These are phyloP conservation scores for Passer domesticus DNA, from an alignment of 2,113 vertebrate genomes.

Conservation along the genomic window DNA sequence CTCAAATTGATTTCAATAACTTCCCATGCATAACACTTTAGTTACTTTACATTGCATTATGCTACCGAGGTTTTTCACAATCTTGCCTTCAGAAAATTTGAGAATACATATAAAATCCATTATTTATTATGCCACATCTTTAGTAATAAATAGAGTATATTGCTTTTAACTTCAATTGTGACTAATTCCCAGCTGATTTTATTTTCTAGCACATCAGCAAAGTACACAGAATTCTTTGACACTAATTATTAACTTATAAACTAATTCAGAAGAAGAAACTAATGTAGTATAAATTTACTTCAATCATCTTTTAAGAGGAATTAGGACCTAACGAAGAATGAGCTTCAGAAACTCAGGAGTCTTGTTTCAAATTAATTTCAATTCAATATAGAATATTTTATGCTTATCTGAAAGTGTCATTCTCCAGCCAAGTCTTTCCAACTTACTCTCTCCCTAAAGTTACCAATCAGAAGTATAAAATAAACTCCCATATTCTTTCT, in stretches of 20 bases:
- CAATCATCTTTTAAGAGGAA: neutral
- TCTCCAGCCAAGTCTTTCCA: neutral
- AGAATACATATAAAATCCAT: neutral
- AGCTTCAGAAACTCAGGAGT: neutral
- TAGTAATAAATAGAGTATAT: slow-evolving; percentile 19
- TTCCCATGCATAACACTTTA: neutral
- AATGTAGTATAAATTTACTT: neutral
- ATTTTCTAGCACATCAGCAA: slow-evolving; percentile 10
- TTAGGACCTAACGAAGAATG: neutral
- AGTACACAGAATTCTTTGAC: neutral
- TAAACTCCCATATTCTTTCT: neutral
- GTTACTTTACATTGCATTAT: neutral
- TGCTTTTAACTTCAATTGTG: slow-evolving; percentile 15
- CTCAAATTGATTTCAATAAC: slow-evolving; percentile 24
- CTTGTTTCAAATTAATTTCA: neutral
- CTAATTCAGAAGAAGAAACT: slow-evolving; percentile 11
- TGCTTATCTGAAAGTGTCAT: neutral
- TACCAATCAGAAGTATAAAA: neutral
- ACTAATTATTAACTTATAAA: slow-evolving; percentile 21
- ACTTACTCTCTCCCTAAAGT: neutral
- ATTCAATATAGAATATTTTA: neutral
- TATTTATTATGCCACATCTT: neutral
- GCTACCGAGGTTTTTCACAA: neutral
- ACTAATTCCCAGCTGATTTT: slow-evolving; percentile 18
- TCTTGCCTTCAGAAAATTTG: slow-evolving; percentile 21